phyloP scores from a whole-genome alignment of 2,113 vertebrate genomes.

The Mustelus asterias region DNA sequence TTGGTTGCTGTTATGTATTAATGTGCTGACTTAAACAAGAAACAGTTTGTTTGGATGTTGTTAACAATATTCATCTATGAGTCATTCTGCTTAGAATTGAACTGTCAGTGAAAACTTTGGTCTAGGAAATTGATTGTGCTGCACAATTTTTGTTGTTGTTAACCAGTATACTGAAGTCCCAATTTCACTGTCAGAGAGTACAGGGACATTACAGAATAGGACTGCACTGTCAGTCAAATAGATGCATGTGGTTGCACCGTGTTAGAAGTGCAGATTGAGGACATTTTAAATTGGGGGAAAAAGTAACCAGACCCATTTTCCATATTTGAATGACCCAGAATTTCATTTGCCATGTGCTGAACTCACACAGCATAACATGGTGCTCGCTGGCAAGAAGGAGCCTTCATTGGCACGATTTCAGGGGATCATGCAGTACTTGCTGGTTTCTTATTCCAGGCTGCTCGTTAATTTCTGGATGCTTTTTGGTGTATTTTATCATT shows the following conservation, averaged over 20 bases:
- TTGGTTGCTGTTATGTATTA: background rate
- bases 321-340: background rate
- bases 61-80: background rate
- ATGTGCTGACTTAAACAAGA: background rate
- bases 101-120: background rate
- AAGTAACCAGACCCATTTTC: background rate
- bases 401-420: background rate
- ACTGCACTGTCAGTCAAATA: background rate
- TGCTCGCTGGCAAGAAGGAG: background rate
- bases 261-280: background rate
- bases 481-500: background rate
- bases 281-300: background rate
- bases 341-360: background rate
- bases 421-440: background rate
- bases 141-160: background rate
- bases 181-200: background rate
- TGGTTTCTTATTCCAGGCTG: background rate
- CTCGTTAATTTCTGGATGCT: background rate
- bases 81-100: background rate
- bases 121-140: background rate
- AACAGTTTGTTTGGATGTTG: background rate
- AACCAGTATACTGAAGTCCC: background rate
- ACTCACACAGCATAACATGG: background rate
- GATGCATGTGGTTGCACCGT: background rate
- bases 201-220: background rate